Percentiles rank a stretch among this genome's conserved stretches.
phyloP scores from a whole-genome alignment of 2,113 vertebrate genomes.

The Tympanuchus pallidicinctus region DNA sequence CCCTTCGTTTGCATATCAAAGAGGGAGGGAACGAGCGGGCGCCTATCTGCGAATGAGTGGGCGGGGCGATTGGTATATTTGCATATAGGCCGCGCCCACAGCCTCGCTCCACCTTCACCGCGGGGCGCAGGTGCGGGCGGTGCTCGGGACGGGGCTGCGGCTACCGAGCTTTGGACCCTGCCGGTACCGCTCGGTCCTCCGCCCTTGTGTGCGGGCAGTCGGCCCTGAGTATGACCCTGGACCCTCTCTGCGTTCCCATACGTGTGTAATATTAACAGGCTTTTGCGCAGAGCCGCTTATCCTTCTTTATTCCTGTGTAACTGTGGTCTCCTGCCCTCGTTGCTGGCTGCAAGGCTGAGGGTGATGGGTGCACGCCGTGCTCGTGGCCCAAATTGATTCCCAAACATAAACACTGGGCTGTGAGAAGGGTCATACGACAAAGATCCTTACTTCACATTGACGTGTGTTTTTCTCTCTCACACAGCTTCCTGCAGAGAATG shows the following conservation, averaged over 20 bases:
- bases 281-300: accelerated
- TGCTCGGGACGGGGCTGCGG: too few species aligned
- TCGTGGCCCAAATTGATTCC: too few species aligned
- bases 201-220: too few species aligned
- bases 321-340: neutral
- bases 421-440: neutral
- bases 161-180: too few species aligned
- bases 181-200: too few species aligned
- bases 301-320: accelerated
- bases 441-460: accelerated
- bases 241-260: neutral
- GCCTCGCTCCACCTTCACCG: accelerated
- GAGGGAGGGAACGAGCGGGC: accelerated
- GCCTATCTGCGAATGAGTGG: neutral
- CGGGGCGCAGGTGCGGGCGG: neutral
- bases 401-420: neutral
- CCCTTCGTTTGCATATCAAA: neutral
- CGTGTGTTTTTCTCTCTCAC: too few species aligned
- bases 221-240: too few species aligned
- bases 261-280: accelerated
- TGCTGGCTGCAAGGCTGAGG: neutral
- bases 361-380: too few species aligned
- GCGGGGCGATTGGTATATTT: accelerated
- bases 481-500: slow-evolving; percentile 51
- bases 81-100: neutral